These are phyloP conservation scores for Myxocyprinus asiaticus DNA, from an alignment of 2,113 vertebrate genomes.

Conservation along the genomic window DNA sequence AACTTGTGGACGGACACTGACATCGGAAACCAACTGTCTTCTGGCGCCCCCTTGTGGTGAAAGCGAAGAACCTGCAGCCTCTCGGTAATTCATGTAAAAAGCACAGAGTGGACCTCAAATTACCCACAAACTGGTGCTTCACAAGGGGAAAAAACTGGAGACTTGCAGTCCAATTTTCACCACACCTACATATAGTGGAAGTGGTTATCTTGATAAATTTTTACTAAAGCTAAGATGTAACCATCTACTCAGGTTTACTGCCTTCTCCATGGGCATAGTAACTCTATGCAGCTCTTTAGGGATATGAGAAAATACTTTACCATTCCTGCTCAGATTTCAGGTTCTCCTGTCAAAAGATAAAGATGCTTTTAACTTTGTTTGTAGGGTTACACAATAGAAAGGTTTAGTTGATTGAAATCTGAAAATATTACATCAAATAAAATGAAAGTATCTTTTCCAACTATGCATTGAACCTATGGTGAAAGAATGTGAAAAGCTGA, in stretches of 20 bases:
- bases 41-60: conserved; percentile 57
- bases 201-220: conserved; percentile 2
- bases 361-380: neutral
- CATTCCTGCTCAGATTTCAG: no score
- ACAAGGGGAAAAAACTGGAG: conserved; percentile 23
- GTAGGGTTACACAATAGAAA: neutral
- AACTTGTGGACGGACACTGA: conserved; percentile 26
- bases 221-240: conserved; percentile 26
- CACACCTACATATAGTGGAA: neutral
- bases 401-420: neutral
- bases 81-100: no score
- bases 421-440: neutral
- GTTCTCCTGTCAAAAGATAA: neutral
- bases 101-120: neutral
- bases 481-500: conserved; percentile 44
- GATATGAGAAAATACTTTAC: no score
- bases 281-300: neutral
- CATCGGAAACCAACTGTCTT: neutral
- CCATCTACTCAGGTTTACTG: conserved; percentile 42
- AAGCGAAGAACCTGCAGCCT: neutral
- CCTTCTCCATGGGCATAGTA: conserved; percentile 16
- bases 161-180: neutral
- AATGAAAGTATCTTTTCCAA: neutral
- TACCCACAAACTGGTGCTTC: conserved; percentile 27
- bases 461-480: neutral